These are phyloP conservation scores for Acromyrmex echinatior DNA, from an alignment of 1,140 invertebrate genomes.

Conservation along the genomic window DNA sequence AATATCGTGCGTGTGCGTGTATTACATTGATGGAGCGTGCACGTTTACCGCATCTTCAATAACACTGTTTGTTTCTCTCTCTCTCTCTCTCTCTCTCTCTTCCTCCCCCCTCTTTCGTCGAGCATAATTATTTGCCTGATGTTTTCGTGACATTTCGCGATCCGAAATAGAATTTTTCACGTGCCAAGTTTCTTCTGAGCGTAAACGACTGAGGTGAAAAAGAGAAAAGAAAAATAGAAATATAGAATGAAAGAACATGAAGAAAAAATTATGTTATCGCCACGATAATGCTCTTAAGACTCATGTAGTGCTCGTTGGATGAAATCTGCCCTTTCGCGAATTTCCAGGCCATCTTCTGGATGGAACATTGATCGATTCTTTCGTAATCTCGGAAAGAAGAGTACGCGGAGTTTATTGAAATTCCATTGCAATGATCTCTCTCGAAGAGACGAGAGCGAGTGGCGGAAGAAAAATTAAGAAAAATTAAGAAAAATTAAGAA, in stretches of 20 bases:
- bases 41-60: not conserved
- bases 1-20: constrained; percentile 36
- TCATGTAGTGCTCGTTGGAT: no score
- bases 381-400: not conserved
- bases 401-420: not conserved
- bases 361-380: not conserved
- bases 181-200: constrained; percentile 63
- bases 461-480: not conserved
- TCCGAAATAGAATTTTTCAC: constrained; percentile 72
- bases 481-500: not conserved
- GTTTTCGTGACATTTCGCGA: constrained; percentile 65
- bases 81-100: no score
- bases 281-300: no score
- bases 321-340: not conserved
- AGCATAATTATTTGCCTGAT: constrained; percentile 47
- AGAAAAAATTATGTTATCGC: no score
- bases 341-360: not conserved
- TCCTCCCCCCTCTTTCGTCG: not conserved
- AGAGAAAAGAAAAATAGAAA: not conserved
- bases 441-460: not conserved
- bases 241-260: no score
- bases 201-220: not conserved
- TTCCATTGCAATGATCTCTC: not conserved
- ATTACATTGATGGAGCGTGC: constrained; percentile 11
- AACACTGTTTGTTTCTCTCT: not conserved